Conservation (phyloP, 2,113 vertebrate species). For the Pontoporia blainvillei region DNA sequence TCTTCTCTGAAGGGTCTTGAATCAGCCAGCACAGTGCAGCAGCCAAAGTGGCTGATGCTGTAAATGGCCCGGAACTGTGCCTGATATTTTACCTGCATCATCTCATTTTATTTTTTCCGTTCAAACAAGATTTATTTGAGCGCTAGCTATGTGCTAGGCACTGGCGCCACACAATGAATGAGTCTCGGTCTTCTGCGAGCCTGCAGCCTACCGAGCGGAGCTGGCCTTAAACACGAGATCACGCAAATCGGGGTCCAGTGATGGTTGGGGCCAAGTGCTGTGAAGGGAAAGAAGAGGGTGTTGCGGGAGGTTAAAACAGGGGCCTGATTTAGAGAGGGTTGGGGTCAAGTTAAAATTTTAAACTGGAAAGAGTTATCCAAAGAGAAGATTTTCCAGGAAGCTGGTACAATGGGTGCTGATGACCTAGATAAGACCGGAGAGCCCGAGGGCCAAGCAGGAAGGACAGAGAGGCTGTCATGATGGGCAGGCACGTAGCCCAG, state of each 20-base stretch:
- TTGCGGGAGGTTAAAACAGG: neutral
- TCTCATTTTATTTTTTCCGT: neutral
- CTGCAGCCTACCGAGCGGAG: neutral
- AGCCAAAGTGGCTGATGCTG: neutral
- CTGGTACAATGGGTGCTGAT: neutral
- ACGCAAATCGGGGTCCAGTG: fast-evolving
- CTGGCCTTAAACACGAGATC: neutral
- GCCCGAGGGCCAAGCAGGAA: neutral
- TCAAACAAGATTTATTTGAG: neutral
- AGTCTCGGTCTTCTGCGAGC: neutral
- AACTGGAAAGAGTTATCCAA: neutral
- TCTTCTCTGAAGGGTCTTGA: neutral
- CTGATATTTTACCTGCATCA: neutral
- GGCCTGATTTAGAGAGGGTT: neutral
- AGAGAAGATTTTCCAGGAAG: neutral
- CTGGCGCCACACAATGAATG: neutral
- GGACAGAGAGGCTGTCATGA: neutral
- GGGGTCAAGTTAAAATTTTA: neutral
- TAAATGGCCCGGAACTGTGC: neutral
- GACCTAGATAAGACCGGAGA: neutral
- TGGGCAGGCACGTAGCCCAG: neutral
- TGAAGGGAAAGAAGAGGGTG: neutral
- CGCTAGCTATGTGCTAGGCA: neutral
- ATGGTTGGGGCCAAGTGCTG: fast-evolving
- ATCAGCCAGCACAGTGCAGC: neutral